Conservation (phyloP, 2,113 vertebrate genomes). For the Myodes glareolus region DNA sequence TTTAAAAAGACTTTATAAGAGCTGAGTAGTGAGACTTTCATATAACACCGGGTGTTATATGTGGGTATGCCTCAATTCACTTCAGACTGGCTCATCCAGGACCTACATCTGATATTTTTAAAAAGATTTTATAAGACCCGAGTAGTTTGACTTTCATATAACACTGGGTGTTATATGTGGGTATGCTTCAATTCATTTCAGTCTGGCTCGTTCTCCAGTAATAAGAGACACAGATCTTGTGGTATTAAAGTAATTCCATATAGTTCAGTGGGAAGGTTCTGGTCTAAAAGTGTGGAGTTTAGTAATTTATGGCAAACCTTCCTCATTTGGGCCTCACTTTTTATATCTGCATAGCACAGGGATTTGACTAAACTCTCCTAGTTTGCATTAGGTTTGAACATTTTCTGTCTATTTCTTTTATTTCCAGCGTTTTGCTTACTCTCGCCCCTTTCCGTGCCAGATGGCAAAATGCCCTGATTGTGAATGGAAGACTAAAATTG, state of each 20-base stretch:
- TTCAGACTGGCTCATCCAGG: not conserved
- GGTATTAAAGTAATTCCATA: not conserved
- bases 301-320: not conserved
- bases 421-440: slow-evolving; percentile 40
- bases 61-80: not conserved
- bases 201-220: not conserved
- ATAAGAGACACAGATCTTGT: not conserved
- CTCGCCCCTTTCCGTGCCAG: slow-evolving; percentile 8
- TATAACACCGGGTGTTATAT: not conserved
- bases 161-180: not conserved
- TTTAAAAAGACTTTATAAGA: not conserved
- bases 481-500: slow-evolving; percentile 14
- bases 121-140: not conserved
- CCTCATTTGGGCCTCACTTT: not conserved
- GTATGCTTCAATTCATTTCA: not conserved
- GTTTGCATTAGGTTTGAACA: slow-evolving; percentile 3
- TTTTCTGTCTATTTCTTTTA: slow-evolving; percentile 50
- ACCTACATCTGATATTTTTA: slow-evolving; percentile 25
- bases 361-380: not conserved
- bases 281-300: not conserved
- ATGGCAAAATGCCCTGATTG: slow-evolving; percentile 44
- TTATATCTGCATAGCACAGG: slow-evolving; percentile 11
- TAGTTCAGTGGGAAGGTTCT: not conserved
- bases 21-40: not conserved
- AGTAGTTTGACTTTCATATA: not conserved